A percentile compares a stretch with the other conserved stretches of the same genome.
Evolutionary conservation across 2,888 invertebrate genomes (phyloP).

Genomic region (Chloroclystis v-ata): DNA sequence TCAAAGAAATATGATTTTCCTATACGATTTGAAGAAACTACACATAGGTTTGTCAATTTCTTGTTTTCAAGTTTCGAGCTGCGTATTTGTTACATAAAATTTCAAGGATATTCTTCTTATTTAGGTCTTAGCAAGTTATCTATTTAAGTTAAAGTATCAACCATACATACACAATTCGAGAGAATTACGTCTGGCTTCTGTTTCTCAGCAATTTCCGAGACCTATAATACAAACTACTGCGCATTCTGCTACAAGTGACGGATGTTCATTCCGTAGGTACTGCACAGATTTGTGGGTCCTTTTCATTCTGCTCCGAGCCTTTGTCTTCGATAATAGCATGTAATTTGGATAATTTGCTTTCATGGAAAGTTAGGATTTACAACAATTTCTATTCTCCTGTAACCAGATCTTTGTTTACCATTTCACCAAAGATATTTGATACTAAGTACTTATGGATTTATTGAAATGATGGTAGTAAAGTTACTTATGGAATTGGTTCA

Average conservation of each 20-base stretch:
- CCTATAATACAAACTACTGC: constrained; percentile 33
- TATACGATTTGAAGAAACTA: no score
- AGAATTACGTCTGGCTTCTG: constrained; percentile 48
- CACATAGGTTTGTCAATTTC: no score
- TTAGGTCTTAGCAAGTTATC: background rate
- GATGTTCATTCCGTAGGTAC: constrained; percentile 43
- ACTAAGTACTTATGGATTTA: background rate
- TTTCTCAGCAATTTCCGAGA: constrained; percentile 51
- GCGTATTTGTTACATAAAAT: no score
- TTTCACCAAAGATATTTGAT: constrained; percentile 4
- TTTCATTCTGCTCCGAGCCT: constrained; percentile 27
- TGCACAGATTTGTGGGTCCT: constrained; percentile 35
- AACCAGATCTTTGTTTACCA: constrained; percentile 13
- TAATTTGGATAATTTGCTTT: constrained; percentile 37
- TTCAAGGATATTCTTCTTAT: no score
- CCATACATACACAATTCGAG: constrained; percentile 36
- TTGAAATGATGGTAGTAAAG: no score
- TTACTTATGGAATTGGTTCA: no score
- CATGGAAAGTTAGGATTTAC: constrained; percentile 31
- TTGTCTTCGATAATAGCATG: constrained; percentile 32
- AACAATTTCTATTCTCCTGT: constrained; percentile 10
- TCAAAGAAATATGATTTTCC: no score
- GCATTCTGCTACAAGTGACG: constrained; percentile 37
- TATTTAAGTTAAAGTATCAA: constrained; percentile 4
- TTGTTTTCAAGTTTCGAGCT: no score